A percentile compares a stretch with the other conserved stretches of the same genome.
Evolutionary conservation across 2,888 invertebrate species (phyloP).

Genomic region (Dolichomitus sp.): DNA sequence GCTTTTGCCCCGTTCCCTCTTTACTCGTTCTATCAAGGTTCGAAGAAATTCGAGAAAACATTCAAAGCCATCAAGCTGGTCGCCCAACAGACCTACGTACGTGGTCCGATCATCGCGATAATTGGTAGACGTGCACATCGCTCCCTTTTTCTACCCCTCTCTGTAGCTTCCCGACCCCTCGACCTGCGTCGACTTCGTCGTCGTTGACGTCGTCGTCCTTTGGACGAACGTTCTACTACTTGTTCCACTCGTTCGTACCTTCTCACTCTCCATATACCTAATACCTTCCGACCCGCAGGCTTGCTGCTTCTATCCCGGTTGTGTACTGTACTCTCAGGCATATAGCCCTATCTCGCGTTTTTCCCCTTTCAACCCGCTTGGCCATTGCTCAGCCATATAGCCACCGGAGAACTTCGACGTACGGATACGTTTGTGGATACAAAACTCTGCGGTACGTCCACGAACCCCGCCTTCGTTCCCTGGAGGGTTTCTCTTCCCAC

Average conservation of each 20-base stretch:
- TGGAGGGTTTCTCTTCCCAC: slow-evolving; percentile 72
- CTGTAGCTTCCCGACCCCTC: slow-evolving; percentile 31
- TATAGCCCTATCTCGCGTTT: slow-evolving; percentile 35
- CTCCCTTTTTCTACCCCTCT: slow-evolving; percentile 15
- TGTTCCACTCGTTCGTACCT: slow-evolving; percentile 34
- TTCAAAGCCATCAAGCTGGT: slow-evolving; percentile 17
- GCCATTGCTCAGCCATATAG: slow-evolving; percentile 39
- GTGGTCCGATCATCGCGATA: slow-evolving; percentile 64
- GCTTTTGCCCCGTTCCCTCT: slow-evolving; percentile 10
- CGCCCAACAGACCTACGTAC: slow-evolving; percentile 35
- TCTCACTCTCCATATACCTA: slow-evolving; percentile 15
- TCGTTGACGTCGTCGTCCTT: slow-evolving; percentile 29
- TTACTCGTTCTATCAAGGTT: slow-evolving; percentile 28
- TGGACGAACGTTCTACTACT: slow-evolving; percentile 13
- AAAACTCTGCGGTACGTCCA: slow-evolving; percentile 48
- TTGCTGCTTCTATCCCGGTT: slow-evolving; percentile 44
- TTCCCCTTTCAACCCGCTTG: slow-evolving; percentile 48
- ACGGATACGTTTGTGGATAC: slow-evolving; percentile 50
- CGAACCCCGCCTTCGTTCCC: slow-evolving; percentile 69
- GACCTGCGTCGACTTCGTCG: slow-evolving; percentile 28
- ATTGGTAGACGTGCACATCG: slow-evolving; percentile 62
- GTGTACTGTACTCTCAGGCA: slow-evolving; percentile 47
- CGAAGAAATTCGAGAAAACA: slow-evolving; percentile 26
- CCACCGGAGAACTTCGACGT: slow-evolving; percentile 55
- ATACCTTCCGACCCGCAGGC: slow-evolving; percentile 52